Conservation (phyloP, 2,113 vertebrate genomes). For the Leptobrachium ailaonicum region DNA sequence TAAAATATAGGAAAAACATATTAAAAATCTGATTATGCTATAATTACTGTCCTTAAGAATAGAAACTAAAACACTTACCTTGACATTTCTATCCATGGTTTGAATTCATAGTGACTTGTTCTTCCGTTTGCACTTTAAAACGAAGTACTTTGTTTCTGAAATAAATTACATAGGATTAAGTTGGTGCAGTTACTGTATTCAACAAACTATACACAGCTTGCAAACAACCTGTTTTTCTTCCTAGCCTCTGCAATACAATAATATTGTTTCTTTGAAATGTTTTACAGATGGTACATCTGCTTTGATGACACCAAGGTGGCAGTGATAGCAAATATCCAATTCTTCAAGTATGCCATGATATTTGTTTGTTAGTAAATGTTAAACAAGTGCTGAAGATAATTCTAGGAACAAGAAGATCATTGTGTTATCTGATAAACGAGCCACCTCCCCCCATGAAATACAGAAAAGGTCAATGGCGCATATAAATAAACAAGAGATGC, state of each 20-base stretch:
- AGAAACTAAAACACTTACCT: constrained; percentile 12
- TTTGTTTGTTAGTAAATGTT: no score
- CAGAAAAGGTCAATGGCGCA: no score
- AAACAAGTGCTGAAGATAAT: no score
- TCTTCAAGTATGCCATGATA: constrained; percentile 68
- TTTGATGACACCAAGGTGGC: constrained; percentile 59
- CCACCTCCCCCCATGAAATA: no score
- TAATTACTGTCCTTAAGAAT: no score
- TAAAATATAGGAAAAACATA: no score
- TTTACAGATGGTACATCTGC: constrained; percentile 70
- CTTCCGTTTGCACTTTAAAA: constrained; percentile 64
- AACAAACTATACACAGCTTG: no score
- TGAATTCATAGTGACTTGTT: constrained; percentile 69
- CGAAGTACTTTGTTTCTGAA: constrained; percentile 71
- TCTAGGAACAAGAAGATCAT: no score
- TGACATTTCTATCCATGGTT: constrained; percentile 15
- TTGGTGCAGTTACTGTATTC: neutral
- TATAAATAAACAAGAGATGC: no score
- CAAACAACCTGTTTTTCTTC: neutral
- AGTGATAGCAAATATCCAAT: constrained; percentile 68
- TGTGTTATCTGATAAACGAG: no score
- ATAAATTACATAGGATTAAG: neutral
- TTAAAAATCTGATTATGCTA: no score
- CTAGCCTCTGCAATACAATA: neutral
- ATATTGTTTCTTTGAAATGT: neutral